Conservation (phyloP, 2,888 invertebrate species). For the Unio delphinus region DNA sequence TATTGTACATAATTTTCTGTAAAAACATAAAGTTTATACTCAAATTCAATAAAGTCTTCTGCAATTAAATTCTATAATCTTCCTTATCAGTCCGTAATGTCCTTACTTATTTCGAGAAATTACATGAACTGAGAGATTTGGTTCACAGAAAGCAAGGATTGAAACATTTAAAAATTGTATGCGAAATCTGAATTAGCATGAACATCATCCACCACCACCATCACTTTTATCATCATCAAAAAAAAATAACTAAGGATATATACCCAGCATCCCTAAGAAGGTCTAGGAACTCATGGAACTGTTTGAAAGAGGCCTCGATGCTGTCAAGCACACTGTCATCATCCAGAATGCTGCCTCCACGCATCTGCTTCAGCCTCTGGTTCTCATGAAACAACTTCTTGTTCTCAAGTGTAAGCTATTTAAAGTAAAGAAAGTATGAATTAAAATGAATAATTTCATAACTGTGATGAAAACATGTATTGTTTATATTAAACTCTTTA, state of each 20-base stretch:
- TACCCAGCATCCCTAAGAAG: constrained; percentile 68
- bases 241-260: constrained; percentile 3
- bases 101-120: background rate
- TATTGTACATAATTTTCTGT: background rate
- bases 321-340: constrained; percentile 68
- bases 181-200: background rate
- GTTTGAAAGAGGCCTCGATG: constrained; percentile 68
- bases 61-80: background rate
- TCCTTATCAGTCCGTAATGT: background rate
- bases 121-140: too few species aligned
- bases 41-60: background rate
- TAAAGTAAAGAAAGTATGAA: constrained; percentile 6
- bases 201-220: background rate
- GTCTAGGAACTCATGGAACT: constrained; percentile 70
- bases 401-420: constrained; percentile 66
- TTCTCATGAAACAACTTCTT: constrained; percentile 53
- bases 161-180: background rate
- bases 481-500: too few species aligned
- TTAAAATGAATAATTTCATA: background rate
- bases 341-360: constrained; percentile 45
- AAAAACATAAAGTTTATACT: background rate
- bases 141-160: too few species aligned
- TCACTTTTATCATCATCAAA: too few species aligned
- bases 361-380: constrained; percentile 31
- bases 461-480: background rate